These are phyloP conservation scores for Tenthredo scrophulariae DNA, from an alignment of 2,888 invertebrate species.

Conservation along the genomic window DNA sequence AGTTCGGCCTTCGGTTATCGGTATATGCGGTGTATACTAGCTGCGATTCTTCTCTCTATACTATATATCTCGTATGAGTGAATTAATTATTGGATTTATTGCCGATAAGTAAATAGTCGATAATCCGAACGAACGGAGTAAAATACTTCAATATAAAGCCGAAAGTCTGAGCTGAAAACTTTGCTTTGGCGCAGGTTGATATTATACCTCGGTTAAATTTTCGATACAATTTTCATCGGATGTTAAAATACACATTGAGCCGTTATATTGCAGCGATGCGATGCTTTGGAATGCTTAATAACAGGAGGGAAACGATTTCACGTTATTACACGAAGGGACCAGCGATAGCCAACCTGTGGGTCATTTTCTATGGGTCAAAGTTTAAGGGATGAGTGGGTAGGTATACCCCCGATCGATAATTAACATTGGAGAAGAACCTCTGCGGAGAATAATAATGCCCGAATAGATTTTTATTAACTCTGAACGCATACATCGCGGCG, in stretches of 20 bases:
- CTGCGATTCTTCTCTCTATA: background rate
- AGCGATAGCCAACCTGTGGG: constrained; percentile 17
- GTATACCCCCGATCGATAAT: background rate
- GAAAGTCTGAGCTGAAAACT: background rate
- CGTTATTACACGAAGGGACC: constrained; percentile 21
- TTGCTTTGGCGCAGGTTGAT: background rate
- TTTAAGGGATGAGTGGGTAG: background rate
- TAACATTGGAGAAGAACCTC: background rate
- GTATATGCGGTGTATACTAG: background rate
- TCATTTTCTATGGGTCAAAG: constrained; percentile 17
- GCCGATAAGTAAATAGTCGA: background rate
- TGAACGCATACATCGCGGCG: background rate
- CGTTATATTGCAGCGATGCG: background rate
- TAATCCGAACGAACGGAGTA: background rate
- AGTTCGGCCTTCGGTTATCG: background rate
- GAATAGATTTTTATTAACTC: constrained; percentile 35
- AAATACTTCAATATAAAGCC: background rate
- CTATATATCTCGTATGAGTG: no score
- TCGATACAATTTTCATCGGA: constrained; percentile 17
- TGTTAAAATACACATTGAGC: constrained; percentile 7
- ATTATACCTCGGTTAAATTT: constrained; percentile 26
- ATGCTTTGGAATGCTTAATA: constrained; percentile 36
- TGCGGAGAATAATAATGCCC: background rate
- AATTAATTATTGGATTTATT: background rate
- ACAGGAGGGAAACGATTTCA: background rate